Conservation (phyloP, 2,797 vertebrate genomes). For the Sus cebifrons region DNA sequence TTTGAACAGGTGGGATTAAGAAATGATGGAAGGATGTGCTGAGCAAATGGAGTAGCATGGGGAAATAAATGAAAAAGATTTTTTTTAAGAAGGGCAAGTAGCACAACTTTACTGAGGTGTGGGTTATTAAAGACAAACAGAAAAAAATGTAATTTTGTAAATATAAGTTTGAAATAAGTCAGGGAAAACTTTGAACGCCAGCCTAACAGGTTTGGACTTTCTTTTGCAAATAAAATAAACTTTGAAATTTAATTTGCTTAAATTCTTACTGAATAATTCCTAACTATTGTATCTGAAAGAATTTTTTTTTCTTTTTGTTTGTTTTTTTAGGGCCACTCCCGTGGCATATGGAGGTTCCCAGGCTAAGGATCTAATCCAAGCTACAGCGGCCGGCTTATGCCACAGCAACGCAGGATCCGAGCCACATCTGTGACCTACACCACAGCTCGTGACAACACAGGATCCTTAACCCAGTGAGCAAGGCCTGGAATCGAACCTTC, state of each 20-base stretch:
- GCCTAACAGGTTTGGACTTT: not conserved
- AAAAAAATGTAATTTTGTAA: not conserved
- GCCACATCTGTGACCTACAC: no score
- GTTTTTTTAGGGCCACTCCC: no score
- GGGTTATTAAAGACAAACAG: not conserved
- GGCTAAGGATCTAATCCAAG: no score
- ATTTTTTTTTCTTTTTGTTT: not conserved
- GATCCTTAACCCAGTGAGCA: no score
- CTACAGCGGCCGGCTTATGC: no score
- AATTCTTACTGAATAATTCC: not conserved
- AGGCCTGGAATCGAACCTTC: no score
- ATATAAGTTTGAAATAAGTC: constrained; percentile 17
- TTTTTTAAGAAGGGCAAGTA: not conserved
- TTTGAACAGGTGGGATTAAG: not conserved
- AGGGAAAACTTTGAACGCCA: not conserved
- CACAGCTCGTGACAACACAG: no score
- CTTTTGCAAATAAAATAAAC: constrained; percentile 63
- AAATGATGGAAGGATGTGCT: not conserved
- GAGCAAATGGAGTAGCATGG: not conserved
- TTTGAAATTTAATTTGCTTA: constrained; percentile 20
- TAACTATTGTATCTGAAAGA: not conserved
- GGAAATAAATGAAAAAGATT: not conserved
- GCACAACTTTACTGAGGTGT: not conserved
- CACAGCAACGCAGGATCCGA: no score
- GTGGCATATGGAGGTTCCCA: no score